Conservation (phyloP, 1,140 invertebrate species). For the Hermatobates lingyangjiaoensis region DNA sequence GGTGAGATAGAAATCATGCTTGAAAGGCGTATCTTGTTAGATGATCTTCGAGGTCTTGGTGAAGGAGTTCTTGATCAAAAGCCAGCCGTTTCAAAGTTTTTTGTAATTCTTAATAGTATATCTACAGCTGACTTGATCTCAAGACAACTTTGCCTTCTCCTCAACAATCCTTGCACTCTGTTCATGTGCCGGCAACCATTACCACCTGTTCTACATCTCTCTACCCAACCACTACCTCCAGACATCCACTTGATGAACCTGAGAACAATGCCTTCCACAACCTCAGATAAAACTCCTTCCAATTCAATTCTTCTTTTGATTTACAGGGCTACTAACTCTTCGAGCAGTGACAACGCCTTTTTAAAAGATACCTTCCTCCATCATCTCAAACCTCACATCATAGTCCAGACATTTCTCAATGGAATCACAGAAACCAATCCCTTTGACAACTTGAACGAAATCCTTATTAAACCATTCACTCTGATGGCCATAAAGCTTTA, state of each 20-base stretch:
- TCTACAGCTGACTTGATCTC: not conserved
- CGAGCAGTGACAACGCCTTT: not conserved
- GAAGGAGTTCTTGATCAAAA: slow-evolving; percentile 1
- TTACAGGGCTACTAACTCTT: not conserved
- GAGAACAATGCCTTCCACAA: not conserved
- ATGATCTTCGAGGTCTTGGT: slow-evolving; percentile 7
- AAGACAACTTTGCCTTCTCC: not conserved
- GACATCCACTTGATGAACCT: not conserved
- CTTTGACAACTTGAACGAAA: not conserved
- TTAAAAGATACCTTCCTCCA: not conserved
- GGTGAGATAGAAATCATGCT: slow-evolving; percentile 10
- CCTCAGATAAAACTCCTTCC: not conserved
- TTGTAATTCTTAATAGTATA: not conserved
- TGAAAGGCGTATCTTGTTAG: slow-evolving; percentile 2
- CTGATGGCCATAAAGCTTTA: not conserved
- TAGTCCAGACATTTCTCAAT: not conserved
- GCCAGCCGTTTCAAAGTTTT: not conserved
- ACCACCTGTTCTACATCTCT: not conserved
- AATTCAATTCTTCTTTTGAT: not conserved
- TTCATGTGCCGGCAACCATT: not conserved
- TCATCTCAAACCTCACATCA: not conserved
- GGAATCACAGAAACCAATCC: not conserved
- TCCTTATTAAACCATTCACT: not conserved
- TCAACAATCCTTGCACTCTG: not conserved
- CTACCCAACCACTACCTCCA: not conserved